phyloP scores from a whole-genome alignment of 2,888 invertebrate genomes.

The Agrilus biguttatus region DNA sequence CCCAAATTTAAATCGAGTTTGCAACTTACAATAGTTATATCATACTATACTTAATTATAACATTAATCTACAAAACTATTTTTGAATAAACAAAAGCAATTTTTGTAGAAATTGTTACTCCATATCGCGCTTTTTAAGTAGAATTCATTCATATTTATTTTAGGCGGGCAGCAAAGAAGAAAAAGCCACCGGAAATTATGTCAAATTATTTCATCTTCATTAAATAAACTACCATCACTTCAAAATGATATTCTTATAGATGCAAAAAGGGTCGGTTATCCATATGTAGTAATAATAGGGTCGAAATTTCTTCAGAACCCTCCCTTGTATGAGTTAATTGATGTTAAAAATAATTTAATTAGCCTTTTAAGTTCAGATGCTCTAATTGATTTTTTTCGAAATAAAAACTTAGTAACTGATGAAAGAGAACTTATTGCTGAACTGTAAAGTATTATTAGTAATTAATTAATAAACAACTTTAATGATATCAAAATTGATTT shows the following conservation, averaged over 20 bases:
- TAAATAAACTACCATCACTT: constrained; percentile 27
- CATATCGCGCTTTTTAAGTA: not conserved
- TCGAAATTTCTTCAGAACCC: constrained; percentile 34
- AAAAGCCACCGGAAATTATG: constrained; percentile 29
- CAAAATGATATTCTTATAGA: constrained; percentile 52
- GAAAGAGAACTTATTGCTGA: constrained; percentile 1
- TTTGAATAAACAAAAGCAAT: too few species aligned
- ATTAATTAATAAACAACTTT: too few species aligned
- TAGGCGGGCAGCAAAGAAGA: constrained; percentile 61
- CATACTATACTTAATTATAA: too few species aligned
- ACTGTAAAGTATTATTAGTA: constrained; percentile 1
- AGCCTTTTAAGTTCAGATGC: constrained; percentile 20
- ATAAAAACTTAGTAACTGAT: constrained; percentile 10
- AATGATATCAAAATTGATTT: too few species aligned
- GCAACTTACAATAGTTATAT: too few species aligned
- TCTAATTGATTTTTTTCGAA: constrained; percentile 19
- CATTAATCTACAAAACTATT: too few species aligned
- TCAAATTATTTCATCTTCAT: constrained; percentile 36
- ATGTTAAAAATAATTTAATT: constrained; percentile 23
- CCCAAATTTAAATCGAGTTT: constrained; percentile 1
- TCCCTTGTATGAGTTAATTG: constrained; percentile 42
- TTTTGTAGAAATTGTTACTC: not conserved
- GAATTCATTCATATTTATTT: constrained; percentile 12
- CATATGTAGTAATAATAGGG: constrained; percentile 64
- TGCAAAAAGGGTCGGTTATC: constrained; percentile 62